Evolutionary conservation across 2,888 invertebrate species (phyloP).

Genomic region (Tetranychus piercei): DNA sequence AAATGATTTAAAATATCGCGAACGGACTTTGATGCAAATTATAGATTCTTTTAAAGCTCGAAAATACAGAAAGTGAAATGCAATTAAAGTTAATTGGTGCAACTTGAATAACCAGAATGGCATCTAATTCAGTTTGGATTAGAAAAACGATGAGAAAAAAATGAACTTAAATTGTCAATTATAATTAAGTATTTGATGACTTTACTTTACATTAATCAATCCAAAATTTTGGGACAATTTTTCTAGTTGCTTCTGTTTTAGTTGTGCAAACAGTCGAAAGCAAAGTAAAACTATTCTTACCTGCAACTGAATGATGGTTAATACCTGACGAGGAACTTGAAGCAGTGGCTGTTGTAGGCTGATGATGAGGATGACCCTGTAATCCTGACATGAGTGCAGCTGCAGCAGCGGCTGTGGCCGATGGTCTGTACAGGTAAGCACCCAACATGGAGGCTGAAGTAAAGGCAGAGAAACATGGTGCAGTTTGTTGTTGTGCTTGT

Average conservation of each 20-base stretch:
- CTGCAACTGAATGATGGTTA: not conserved
- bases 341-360: not conserved
- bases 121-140: no score
- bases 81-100: no score
- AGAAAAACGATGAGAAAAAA: no score
- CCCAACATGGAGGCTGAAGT: not conserved
- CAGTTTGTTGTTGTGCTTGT: not conserved
- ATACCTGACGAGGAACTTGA: not conserved
- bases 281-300: not conserved
- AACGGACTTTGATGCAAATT: no score
- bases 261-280: no score
- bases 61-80: no score
- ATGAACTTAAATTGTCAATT: no score
- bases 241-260: not conserved
- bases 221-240: not conserved
- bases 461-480: not conserved
- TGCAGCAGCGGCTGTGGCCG: not conserved
- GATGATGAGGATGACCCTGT: conserved; percentile 1
- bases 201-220: no score
- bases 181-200: no score
- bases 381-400: not conserved
- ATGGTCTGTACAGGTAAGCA: not conserved
- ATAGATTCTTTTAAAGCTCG: no score
- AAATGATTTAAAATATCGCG: no score
- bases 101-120: no score